Base-by-base conservation (phyloP, 2,888 invertebrate species). In the Drosophila prolongata region DNA sequence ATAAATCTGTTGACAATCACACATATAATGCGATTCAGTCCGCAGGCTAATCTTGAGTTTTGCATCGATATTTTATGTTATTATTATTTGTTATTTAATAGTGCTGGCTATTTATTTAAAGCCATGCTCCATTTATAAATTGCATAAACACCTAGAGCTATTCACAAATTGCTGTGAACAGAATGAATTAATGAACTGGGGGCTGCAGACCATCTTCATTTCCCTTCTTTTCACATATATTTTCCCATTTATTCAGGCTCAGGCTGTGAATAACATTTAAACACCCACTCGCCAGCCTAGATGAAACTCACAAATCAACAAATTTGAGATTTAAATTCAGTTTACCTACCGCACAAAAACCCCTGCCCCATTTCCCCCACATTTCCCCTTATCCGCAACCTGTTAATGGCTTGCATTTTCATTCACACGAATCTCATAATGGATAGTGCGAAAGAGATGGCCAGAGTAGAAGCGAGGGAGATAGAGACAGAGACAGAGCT, bases 391-490 rank as follows among this genome's bases (percentile, higher is more conserved):
- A 11, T 34, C 34, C 16, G 35, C 47, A 34, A 16, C 24, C 66
- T 65, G 27, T 34, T 64, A 52, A 65, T 65, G 66, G 64, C 66
- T 14, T 13, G 35, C 55, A 67, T 42, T 46, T 68, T 47, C 55
- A 68, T 68, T 68, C 69, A 49, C 42, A n/a, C 40, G 68, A 55
- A 68, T 67, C 66, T 35, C 40, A 67, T 67, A 66, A 66, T 55
- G 68, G 71, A 27, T 19, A 9, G 46, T 27, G 40, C 10, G 16
- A 64, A 19, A 42, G 35, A 27, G 35, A 49, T 14, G 16, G 47
- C 6, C 9, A 3, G 35, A 0, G 37, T 24, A 24, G 2, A 19
- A 10, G 6, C 38, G 11, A 24, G 19, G 11, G 27, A 3, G 24
- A 56, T 11, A 1, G 30, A 30, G 37, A 19, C 11, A 27, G 9